A percentile compares a stretch with the other conserved stretches of the same genome.
Conservation (phyloP, 2,888 invertebrate species). For the Ichneumoninae sp. region DNA sequence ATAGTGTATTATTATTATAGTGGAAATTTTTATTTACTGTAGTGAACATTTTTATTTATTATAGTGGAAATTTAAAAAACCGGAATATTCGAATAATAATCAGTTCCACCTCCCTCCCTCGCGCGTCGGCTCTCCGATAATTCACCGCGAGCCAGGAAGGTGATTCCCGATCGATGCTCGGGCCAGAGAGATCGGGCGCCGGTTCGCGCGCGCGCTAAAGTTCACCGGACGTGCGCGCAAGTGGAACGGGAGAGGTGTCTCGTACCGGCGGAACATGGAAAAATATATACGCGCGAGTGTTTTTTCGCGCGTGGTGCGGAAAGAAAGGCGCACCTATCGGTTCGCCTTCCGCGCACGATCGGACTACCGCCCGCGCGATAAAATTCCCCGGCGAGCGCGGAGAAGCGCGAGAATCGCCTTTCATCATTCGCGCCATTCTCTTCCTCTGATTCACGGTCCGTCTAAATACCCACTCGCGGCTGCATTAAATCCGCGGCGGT, state of each 20-base stretch:
- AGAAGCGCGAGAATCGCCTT: constrained; percentile 65
- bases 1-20: no score
- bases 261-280: constrained; percentile 27
- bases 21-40: no score
- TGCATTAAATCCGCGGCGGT: not conserved
- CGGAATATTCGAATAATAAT: no score
- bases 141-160: no score
- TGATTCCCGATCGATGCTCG: no score
- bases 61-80: no score
- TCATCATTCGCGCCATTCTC: constrained; percentile 67
- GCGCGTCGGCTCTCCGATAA: no score
- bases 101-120: no score
- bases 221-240: no score
- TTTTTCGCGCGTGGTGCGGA: constrained; percentile 25
- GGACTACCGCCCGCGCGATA: constrained; percentile 56
- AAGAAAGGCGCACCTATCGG: constrained; percentile 49
- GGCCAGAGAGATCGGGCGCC: no score
- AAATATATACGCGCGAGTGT: constrained; percentile 11
- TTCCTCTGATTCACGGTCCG: constrained; percentile 61
- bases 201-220: no score
- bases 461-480: constrained; percentile 7
- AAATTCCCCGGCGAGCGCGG: constrained; percentile 44
- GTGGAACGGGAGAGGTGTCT: not conserved
- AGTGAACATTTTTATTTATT: no score
- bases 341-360: not conserved